Conservation (phyloP, 2,888 invertebrate genomes). For the Amphipyra berbera region DNA sequence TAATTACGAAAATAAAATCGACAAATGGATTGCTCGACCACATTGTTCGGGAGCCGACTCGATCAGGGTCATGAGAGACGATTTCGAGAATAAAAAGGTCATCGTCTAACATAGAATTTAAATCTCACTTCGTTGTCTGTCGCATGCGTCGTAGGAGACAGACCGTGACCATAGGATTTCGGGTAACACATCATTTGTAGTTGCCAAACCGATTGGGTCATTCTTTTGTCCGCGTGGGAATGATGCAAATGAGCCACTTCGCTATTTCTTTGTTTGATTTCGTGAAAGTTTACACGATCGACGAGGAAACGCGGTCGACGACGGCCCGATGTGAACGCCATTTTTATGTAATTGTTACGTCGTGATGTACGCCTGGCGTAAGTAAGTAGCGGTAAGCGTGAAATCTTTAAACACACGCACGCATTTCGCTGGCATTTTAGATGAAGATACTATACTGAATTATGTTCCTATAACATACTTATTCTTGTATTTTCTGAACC, state of each 20-base stretch:
- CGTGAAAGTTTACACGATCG: conserved; percentile 90
- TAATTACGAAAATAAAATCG: conserved; percentile 51
- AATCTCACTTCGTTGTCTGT: conserved; percentile 72
- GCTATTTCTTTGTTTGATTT: conserved; percentile 90
- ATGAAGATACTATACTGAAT: background rate
- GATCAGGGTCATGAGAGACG: conserved; percentile 70
- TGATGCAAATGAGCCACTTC: conserved; percentile 88
- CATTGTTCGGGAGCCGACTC: conserved; percentile 50
- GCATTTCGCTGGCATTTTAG: background rate
- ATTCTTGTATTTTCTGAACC: no score
- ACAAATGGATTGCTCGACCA: conserved; percentile 40
- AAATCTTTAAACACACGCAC: conserved; percentile 21
- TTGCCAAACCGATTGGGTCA: conserved; percentile 88
- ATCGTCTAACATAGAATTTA: conserved; percentile 66
- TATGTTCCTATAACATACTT: no score
- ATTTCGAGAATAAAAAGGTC: conserved; percentile 69
- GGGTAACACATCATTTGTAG: conserved; percentile 85
- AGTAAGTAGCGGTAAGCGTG: conserved; percentile 64
- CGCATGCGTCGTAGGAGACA: conserved; percentile 61
- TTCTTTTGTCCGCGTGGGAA: conserved; percentile 90
- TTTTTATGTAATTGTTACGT: conserved; percentile 90
- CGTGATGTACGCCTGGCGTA: conserved; percentile 71
- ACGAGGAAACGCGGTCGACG: conserved; percentile 87
- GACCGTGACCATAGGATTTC: conserved; percentile 85
- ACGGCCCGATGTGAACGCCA: conserved; percentile 87